These are phyloP conservation scores for Microctonus hyperodae DNA, from an alignment of 2,888 invertebrate species.

Conservation along the genomic window DNA sequence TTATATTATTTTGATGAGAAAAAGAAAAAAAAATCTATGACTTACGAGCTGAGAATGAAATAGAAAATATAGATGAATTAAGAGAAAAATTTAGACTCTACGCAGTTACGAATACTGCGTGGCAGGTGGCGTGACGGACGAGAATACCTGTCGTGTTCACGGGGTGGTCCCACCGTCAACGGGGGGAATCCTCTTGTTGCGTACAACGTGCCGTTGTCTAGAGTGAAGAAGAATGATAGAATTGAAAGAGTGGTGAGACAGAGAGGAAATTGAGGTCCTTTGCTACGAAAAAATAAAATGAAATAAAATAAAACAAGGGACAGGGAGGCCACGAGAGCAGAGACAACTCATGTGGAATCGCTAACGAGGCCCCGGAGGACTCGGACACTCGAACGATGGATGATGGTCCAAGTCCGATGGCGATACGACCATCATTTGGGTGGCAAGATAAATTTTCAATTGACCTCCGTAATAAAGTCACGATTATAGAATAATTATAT, in stretches of 20 bases:
- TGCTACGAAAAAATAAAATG: conserved; percentile 46
- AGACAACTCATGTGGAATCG: conserved; percentile 58
- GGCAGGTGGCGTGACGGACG: conserved; percentile 57
- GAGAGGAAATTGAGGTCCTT: conserved; percentile 31
- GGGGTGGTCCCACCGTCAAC: conserved; percentile 58
- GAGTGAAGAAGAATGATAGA: conserved; percentile 30
- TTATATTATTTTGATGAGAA: background rate
- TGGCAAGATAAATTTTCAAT: background rate
- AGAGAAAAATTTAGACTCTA: conserved; percentile 11
- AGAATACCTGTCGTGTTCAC: conserved; percentile 57
- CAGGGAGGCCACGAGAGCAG: conserved; percentile 35
- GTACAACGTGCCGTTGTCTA: conserved; percentile 18
- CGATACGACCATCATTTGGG: conserved; percentile 16
- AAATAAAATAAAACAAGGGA: no score
- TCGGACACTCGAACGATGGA: conserved; percentile 57
- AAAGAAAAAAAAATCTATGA: no score
- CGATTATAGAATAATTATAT: background rate
- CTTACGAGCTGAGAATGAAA: background rate
- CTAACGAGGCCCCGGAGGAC: conserved; percentile 51
- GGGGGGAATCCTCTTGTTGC: conserved; percentile 39
- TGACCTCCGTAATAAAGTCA: conserved; percentile 5
- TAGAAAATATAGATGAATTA: conserved; percentile 7
- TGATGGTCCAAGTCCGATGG: conserved; percentile 39
- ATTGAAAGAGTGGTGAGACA: conserved; percentile 5
- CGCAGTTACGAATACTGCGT: conserved; percentile 32